Evolutionary conservation across 2,888 invertebrate genomes (phyloP), one percentile per base, ranked within the genome.

Genomic region (Pterostichus niger): DNA sequence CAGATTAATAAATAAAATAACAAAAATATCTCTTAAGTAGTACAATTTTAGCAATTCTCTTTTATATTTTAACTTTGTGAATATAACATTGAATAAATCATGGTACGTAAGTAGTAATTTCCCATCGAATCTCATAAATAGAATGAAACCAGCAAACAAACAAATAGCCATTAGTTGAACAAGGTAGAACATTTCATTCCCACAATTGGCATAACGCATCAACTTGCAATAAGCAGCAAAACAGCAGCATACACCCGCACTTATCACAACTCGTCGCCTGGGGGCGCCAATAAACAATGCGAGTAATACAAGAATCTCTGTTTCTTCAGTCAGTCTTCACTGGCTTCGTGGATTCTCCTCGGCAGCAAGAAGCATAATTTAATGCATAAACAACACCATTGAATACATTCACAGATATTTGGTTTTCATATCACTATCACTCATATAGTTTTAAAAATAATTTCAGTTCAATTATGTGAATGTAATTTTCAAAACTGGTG

Each of bases 151-250:
- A 40, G 40, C 40, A 44, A 40, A 71, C 40, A 71, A 44, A 40
- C 68, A 71, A 71, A 71, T 71, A 44, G 68, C 44, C 13, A 71
- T 64, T 64, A 64, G 31, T n/a, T 64, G 33, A 33, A 64, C 64
- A 64, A 64, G 64, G 64, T 35, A 64, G 64, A 64, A 35, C 64
- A 64, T 64, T 64, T 64, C 64, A 64, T 71, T 71, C 68, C 68
- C 68, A 71, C 68, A 71, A 71, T 71, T 71, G 68, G 68, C 68
- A 71, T 71, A 71, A 71, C 68, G 68, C 68, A 71, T 71, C 68
- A 71, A 71, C 44, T 71, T 44, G 44, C 44, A 71, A 71, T 71
- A 71, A 44, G 11, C 40, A 44, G 68, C 17, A 44, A 56, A 71
- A 71, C 68, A 71, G 68, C 68, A 71, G 68, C 68, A 44, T 64